Conservation (phyloP, 2,797 vertebrate species). For the Martes flavigula region DNA sequence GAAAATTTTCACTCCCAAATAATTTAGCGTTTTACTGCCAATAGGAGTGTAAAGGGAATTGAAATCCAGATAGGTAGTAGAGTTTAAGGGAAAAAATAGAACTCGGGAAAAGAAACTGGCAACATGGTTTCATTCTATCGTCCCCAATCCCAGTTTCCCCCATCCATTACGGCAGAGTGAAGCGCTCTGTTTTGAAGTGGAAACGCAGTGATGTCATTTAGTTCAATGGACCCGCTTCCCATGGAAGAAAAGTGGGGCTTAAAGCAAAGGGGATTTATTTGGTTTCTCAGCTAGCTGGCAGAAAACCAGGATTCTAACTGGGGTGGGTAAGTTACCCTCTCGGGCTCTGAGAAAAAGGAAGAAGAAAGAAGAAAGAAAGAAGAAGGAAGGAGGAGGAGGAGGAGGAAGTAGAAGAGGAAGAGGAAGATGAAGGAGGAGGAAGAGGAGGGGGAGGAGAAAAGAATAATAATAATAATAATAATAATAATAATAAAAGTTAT, state of each 20-base stretch:
- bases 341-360: not conserved
- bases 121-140: not conserved
- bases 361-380: not conserved
- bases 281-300: not conserved
- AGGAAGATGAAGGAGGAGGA: too few species aligned
- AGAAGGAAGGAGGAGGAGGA: too few species aligned
- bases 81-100: not conserved
- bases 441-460: too few species aligned
- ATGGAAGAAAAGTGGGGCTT: not conserved
- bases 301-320: not conserved
- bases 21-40: not conserved
- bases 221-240: not conserved
- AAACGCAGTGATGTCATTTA: not conserved
- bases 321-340: not conserved
- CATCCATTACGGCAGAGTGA: not conserved
- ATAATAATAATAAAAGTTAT: not conserved
- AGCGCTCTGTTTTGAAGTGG: not conserved
- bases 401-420: too few species aligned
- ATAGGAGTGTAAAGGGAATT: not conserved
- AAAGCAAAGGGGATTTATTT: not conserved
- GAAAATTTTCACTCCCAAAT: constrained; percentile 3
- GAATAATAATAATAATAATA: not conserved
- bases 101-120: not conserved
- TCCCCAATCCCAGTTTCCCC: not conserved
- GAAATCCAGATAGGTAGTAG: not conserved